Percentiles rank a stretch among this genome's conserved stretches.
These are phyloP conservation scores for Podarcis cretensis DNA, from an alignment of 2,113 vertebrate species.

Conservation along the genomic window DNA sequence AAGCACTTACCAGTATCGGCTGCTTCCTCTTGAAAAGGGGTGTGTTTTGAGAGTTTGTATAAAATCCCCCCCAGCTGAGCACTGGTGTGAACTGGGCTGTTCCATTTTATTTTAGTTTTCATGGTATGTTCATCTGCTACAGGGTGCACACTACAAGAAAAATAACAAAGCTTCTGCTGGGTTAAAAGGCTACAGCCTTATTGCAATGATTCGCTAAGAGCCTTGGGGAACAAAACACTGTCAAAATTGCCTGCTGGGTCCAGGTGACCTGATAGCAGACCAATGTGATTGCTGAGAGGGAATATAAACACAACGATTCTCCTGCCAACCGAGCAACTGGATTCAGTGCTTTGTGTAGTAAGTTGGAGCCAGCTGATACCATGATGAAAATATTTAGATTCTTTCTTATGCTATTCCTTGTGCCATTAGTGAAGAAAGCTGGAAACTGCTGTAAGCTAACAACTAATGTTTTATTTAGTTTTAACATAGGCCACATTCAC, in stretches of 20 bases:
- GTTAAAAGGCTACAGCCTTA: neutral
- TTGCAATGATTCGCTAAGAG: neutral
- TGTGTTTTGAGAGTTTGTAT: neutral
- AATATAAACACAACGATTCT: neutral
- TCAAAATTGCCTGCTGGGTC: neutral
- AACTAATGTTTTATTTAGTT: too few relatives aligned
- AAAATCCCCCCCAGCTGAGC: neutral
- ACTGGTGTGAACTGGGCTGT: slow-evolving; percentile 1
- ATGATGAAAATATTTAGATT: neutral
- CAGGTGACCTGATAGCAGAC: neutral
- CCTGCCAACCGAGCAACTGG: neutral
- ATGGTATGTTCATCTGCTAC: slow-evolving; percentile 24
- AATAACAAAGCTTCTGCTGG: neutral
- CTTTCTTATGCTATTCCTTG: neutral
- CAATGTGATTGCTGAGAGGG: neutral
- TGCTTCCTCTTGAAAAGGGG: neutral
- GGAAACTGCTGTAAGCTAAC: too few relatives aligned
- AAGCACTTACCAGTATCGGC: neutral
- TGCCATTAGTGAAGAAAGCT: too few relatives aligned
- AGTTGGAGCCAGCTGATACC: neutral
- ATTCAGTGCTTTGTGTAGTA: neutral
- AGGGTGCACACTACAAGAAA: neutral
- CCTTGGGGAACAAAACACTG: neutral
- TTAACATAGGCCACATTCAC: too few relatives aligned
- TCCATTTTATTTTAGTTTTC: slow-evolving; percentile 7